phyloP scores from a whole-genome alignment of 37 sponge, comb jelly and placozoan species.

The Spongilla lacustris region DNA sequence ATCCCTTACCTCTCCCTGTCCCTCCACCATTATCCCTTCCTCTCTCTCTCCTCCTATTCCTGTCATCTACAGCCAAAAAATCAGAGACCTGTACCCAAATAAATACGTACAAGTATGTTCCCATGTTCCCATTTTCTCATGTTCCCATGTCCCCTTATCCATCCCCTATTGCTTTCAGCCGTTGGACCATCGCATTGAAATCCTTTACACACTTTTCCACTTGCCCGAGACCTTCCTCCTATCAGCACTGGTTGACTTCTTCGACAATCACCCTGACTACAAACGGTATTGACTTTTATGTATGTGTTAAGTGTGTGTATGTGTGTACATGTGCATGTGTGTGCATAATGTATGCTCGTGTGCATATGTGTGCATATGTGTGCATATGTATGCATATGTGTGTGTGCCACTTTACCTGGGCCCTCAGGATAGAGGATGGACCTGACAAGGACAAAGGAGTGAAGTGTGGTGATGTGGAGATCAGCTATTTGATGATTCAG shows the following conservation, averaged over 20 bases:
- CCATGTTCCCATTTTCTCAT: slow-evolving; percentile 15
- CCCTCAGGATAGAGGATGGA: slow-evolving; percentile 14
- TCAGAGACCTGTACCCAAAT: slow-evolving; percentile 80
- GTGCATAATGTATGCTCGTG: too few species aligned
- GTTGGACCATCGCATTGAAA: slow-evolving; percentile 56
- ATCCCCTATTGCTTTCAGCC: slow-evolving; percentile 43
- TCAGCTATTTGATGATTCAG: slow-evolving; percentile 85
- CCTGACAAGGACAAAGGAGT: slow-evolving; percentile 54
- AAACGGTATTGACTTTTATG: slow-evolving; percentile 72
- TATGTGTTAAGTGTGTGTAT: too few species aligned
- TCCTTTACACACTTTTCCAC: slow-evolving; percentile 86
- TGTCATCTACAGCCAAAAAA: slow-evolving; percentile 54
- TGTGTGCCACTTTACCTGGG: too few species aligned
- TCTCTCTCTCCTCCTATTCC: slow-evolving; percentile 66
- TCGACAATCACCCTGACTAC: slow-evolving; percentile 75
- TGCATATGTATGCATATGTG: slow-evolving; percentile 15
- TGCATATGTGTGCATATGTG: too few species aligned
- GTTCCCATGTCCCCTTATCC: too few species aligned
- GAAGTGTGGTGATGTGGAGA: slow-evolving; percentile 71
- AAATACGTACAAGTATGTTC: slow-evolving; percentile 84
- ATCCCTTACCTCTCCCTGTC: too few species aligned
- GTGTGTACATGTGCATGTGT: too few species aligned
- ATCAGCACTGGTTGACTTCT: slow-evolving; percentile 75
- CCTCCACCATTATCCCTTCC: too few species aligned
- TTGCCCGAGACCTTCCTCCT: slow-evolving; percentile 80